A percentile compares a stretch with the other conserved stretches of the same genome.
phyloP scores from a whole-genome alignment of 1,140 invertebrate species.

The Samia ricini region DNA sequence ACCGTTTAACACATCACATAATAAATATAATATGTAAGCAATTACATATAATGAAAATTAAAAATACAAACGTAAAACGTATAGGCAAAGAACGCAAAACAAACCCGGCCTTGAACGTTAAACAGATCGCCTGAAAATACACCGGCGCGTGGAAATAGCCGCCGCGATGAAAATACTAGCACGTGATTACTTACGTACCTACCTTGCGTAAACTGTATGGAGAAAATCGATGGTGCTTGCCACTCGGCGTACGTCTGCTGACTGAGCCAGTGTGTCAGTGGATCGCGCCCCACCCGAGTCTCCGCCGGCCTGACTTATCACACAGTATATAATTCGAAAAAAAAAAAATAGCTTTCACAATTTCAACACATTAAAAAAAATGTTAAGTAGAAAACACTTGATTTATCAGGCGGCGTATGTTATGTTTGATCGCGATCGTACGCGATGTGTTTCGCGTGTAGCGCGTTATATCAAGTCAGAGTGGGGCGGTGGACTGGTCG shows the following conservation, averaged over 20 bases:
- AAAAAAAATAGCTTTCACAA: slow-evolving; percentile 53
- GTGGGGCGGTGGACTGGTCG: slow-evolving; percentile 57
- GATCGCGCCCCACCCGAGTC: slow-evolving; percentile 66
- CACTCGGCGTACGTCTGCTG: slow-evolving; percentile 65
- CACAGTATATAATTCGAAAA: slow-evolving; percentile 51
- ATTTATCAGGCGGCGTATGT: slow-evolving; percentile 41
- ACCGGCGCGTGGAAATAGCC: slow-evolving; percentile 67
- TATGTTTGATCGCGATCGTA: slow-evolving; percentile 35
- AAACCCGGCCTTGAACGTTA: slow-evolving; percentile 71
- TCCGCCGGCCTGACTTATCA: slow-evolving; percentile 60
- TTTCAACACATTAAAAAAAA: slow-evolving; percentile 57
- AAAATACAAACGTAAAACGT: slow-evolving; percentile 46
- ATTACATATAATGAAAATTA: slow-evolving; percentile 45
- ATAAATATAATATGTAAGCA: slow-evolving; percentile 21
- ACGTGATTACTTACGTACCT: slow-evolving; percentile 65
- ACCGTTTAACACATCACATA: slow-evolving; percentile 24
- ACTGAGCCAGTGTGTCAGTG: slow-evolving; percentile 73
- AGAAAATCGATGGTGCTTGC: slow-evolving; percentile 70
- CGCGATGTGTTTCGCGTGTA: slow-evolving; percentile 29
- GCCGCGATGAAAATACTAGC: slow-evolving; percentile 66
- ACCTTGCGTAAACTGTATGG: slow-evolving; percentile 56
- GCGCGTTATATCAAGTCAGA: slow-evolving; percentile 48
- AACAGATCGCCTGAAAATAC: slow-evolving; percentile 70
- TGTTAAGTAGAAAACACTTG: slow-evolving; percentile 36
- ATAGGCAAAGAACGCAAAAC: slow-evolving; percentile 55